Conservation (phyloP, 2,888 invertebrate species). For the Torymus auratus region DNA sequence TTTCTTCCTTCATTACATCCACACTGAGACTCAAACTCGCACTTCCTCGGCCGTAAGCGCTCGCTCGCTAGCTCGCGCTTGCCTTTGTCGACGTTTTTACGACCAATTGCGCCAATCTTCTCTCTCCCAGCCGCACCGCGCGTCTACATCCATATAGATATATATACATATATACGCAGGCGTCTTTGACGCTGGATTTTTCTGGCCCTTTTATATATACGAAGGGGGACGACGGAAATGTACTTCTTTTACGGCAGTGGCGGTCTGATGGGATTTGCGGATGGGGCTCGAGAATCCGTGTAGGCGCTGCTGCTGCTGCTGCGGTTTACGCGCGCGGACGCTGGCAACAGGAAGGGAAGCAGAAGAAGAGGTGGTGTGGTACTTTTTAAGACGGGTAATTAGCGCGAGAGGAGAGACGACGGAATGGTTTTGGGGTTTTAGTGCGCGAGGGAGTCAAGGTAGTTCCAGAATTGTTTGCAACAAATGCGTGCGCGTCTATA, state of each 20-base stretch:
- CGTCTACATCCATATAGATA: not conserved
- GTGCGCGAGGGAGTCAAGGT: no score
- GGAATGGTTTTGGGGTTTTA: no score
- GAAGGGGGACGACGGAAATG: slow-evolving; percentile 23
- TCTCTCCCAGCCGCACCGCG: not conserved
- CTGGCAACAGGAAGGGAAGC: no score
- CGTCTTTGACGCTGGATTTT: slow-evolving; percentile 50
- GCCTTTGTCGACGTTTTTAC: slow-evolving; percentile 56
- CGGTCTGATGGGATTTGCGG: slow-evolving; percentile 45
- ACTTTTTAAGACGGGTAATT: no score
- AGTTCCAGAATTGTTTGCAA: no score
- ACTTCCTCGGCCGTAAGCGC: slow-evolving; percentile 16
- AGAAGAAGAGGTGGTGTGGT: no score
- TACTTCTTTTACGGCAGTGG: slow-evolving; percentile 42
- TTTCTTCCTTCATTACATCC: not conserved
- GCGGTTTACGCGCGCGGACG: no score
- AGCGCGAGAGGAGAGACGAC: no score
- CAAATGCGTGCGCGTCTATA: no score
- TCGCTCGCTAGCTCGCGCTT: not conserved
- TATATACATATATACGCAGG: slow-evolving; percentile 15
- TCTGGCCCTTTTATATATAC: slow-evolving; percentile 7
- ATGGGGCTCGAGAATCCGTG: no score
- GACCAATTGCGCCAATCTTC: slow-evolving; percentile 55
- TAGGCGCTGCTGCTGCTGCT: no score
- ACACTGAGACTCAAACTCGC: slow-evolving; percentile 13